Conservation (phyloP, 2,797 vertebrate genomes). For the Hemibagrus guttatus region DNA sequence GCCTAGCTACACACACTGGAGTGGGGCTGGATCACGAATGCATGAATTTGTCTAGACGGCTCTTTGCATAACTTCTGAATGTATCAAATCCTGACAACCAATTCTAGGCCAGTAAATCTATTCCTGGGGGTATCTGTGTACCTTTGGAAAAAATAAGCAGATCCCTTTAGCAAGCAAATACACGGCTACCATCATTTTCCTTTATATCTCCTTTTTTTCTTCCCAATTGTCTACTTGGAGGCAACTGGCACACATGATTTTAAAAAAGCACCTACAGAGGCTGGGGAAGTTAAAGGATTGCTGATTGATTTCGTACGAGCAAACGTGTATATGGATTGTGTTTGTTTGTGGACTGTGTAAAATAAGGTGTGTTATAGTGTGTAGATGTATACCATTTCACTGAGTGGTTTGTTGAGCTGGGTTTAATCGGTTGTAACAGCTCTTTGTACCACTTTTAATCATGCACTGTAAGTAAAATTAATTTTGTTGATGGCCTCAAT, state of each 20-base stretch:
- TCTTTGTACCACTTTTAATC: background rate
- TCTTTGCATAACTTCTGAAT: slow-evolving; percentile 78
- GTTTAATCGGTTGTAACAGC: background rate
- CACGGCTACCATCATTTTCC: slow-evolving; percentile 57
- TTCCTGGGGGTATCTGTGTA: slow-evolving; percentile 75
- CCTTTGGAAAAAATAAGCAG: slow-evolving; percentile 66
- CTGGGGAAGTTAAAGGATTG: slow-evolving; percentile 71
- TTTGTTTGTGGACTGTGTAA: background rate
- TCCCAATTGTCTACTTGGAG: slow-evolving; percentile 68
- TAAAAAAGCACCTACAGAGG: slow-evolving; percentile 67
- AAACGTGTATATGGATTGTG: slow-evolving; percentile 58
- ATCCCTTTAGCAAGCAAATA: slow-evolving; percentile 67
- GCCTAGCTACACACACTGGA: slow-evolving; percentile 41
- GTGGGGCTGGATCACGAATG: slow-evolving; percentile 68
- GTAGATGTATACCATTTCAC: background rate
- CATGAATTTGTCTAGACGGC: slow-evolving; percentile 78
- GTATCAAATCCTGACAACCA: slow-evolving; percentile 79
- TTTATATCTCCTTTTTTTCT: slow-evolving; percentile 41
- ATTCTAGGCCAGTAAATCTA: slow-evolving; percentile 77
- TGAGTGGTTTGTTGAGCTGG: background rate
- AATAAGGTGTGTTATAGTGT: slow-evolving; percentile 6
- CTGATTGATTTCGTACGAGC: slow-evolving; percentile 73
- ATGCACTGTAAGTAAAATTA: background rate
- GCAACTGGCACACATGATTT: slow-evolving; percentile 75
- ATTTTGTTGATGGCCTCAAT: slow-evolving; percentile 13